Percentiles rank a stretch among this genome's conserved stretches.
Conservation (phyloP, 2,888 invertebrate genomes). For the Norana najaformis region DNA sequence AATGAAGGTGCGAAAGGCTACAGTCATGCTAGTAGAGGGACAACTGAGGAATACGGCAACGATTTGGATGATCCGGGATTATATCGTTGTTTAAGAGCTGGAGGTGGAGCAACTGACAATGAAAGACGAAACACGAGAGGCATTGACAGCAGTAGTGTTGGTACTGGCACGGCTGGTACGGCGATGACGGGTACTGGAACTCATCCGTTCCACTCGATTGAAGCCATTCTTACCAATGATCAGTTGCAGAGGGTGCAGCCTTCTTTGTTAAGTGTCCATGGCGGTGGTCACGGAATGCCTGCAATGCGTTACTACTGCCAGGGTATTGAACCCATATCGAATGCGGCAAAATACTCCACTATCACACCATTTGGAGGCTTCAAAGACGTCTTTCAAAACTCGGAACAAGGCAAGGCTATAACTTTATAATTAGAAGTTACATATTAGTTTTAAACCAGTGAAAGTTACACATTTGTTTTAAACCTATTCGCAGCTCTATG, state of each 20-base stretch:
- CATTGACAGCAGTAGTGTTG: too few species aligned
- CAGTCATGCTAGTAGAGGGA: background rate
- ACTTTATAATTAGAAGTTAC: background rate
- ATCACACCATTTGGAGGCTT: background rate
- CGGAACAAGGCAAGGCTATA: background rate
- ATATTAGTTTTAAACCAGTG: too few species aligned
- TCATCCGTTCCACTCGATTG: conserved; percentile 18
- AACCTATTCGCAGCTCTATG: too few species aligned
- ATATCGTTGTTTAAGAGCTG: background rate
- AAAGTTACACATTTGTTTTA: too few species aligned
- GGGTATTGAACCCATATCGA: background rate
- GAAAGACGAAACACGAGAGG: background rate
- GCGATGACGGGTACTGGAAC: background rate
- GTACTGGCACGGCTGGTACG: background rate
- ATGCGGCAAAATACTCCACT: background rate
- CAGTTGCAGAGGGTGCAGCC: conserved; percentile 14
- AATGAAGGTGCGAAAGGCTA: background rate
- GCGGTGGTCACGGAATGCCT: background rate
- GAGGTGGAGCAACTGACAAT: background rate
- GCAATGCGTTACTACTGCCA: background rate
- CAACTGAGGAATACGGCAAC: background rate
- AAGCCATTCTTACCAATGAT: conserved; percentile 6
- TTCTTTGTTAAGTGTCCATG: background rate
- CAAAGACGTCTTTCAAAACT: background rate
- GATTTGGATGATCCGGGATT: background rate